Percentiles rank a stretch among this genome's conserved stretches.
These are phyloP conservation scores for Linnaemya vulpina DNA, from an alignment of 2,888 invertebrate genomes.

Conservation along the genomic window DNA sequence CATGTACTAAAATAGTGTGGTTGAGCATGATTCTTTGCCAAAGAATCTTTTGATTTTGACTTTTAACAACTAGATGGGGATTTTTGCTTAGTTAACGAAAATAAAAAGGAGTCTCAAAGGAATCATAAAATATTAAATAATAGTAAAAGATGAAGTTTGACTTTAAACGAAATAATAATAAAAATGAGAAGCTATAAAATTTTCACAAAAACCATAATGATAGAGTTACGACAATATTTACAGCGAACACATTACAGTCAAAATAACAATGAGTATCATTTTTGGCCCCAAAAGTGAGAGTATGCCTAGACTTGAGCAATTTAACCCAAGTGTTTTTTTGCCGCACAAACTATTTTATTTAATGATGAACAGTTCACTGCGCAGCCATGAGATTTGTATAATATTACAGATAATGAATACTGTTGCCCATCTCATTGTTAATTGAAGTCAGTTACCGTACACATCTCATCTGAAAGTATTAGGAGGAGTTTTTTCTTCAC, in stretches of 20 bases:
- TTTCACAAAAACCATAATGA: conserved; percentile 76
- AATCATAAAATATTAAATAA: conserved; percentile 68
- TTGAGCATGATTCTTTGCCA: conserved; percentile 41
- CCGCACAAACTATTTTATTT: conserved; percentile 6
- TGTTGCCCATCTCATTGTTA: conserved; percentile 29
- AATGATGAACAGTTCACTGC: conserved; percentile 11
- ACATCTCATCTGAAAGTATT: conserved; percentile 5
- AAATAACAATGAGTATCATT: conserved; percentile 31
- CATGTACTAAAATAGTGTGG: conserved; percentile 24
- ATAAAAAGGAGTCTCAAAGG: conserved; percentile 45
- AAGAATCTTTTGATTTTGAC: conserved; percentile 16
- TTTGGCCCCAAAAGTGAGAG: conserved; percentile 64
- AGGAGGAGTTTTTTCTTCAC: conserved; percentile 3
- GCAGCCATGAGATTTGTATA: conserved; percentile 31
- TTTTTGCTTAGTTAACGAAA: conserved; percentile 35
- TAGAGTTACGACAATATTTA: conserved; percentile 73
- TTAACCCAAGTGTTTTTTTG: conserved; percentile 3
- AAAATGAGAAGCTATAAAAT: conserved; percentile 78
- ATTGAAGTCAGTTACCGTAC: conserved; percentile 46
- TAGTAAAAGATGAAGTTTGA: conserved; percentile 58
- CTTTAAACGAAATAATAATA: conserved; percentile 68
- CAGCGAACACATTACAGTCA: conserved; percentile 36
- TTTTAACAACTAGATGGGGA: conserved; percentile 45
- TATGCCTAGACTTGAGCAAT: conserved; percentile 12
- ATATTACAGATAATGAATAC: conserved; percentile 59